Evolutionary conservation across 2,888 invertebrate genomes (phyloP).

Genomic region (Anthophora plumipes): DNA sequence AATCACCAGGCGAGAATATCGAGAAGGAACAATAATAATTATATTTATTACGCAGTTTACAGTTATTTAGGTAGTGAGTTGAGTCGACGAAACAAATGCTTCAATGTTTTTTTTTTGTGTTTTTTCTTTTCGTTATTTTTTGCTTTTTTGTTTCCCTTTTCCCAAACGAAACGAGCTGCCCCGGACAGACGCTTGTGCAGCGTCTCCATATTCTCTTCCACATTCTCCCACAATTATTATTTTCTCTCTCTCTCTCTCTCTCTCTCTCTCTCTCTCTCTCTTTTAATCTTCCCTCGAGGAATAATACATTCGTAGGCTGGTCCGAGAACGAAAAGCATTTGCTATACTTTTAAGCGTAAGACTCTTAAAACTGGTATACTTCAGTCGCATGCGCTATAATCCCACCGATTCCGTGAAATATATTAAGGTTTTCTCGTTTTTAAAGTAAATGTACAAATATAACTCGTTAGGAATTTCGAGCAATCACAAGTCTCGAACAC

Average conservation of each 20-base stretch:
- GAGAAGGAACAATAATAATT: constrained; percentile 65
- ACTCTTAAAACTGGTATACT: constrained; percentile 63
- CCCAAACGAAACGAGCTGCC: constrained; percentile 24
- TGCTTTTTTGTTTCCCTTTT: not conserved
- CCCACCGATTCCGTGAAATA: constrained; percentile 66
- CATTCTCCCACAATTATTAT: no score
- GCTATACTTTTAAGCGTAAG: constrained; percentile 63
- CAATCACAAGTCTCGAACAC: constrained; percentile 66
- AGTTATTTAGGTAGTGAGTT: constrained; percentile 60
- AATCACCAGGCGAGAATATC: constrained; percentile 31
- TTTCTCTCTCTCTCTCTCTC: not conserved
- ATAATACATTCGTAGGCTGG: constrained; percentile 36
- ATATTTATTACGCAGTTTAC: constrained; percentile 65
- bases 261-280: not conserved
- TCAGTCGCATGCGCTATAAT: constrained; percentile 66
- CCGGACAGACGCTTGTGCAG: constrained; percentile 14
- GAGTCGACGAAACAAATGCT: constrained; percentile 60
- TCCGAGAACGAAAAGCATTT: constrained; percentile 64
- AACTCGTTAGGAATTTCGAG: constrained; percentile 64
- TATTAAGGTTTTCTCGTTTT: constrained; percentile 62
- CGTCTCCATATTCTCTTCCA: no score
- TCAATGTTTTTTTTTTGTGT: not conserved
- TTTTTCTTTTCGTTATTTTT: not conserved
- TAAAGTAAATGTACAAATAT: constrained; percentile 69
- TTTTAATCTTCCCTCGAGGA: not conserved